Evolutionary conservation across 2,888 invertebrate genomes (phyloP), one percentile per base, ranked within the genome.

Genomic region (Hyles lineata): DNA sequence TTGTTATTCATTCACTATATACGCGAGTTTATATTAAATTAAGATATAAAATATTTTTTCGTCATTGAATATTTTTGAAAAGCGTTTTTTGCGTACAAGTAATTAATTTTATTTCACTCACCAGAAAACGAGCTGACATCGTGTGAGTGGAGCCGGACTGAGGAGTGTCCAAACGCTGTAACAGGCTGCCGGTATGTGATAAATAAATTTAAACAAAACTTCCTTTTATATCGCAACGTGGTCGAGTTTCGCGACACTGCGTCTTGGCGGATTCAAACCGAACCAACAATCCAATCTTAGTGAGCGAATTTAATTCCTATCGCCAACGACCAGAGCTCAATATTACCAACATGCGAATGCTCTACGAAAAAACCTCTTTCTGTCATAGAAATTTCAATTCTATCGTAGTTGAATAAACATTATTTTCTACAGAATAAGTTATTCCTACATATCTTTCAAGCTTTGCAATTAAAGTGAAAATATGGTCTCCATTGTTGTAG

Each of bases 221-320:
- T 91, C 92, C 93, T 94, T 94, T 93, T 94, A 94, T 94, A 94
- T 92, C 85, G 87, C 93, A 92, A 94, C 94, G 93, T 93, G 92
- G 87, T 92, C 82, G 89, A 88, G 92, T 92, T 94, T 93, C 93
- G 93, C 93, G 94, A 94, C 91, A 91, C 88, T 90, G 92, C 90
- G 87, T 90, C 91, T 89, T 83, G 75, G 83, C 84, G 75, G 79
- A 86, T 87, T 85, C 85, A 79, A 85, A 85, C 84, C 83, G 82
- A 85, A 83, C 82, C 69, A 61, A 29, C 32, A 29, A n/a, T 67
- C 8, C 21, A n/a, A 61, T 35, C 17, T 70, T 43, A 32, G 62
- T 76, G 82, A 81, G 59, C 77, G 60, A 85, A 81, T 85, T 75
- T 80, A 76, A 78, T 80, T 83, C 77, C 78, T 86, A 87, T 75